These are phyloP conservation scores for Syngnathus acus DNA, from an alignment of 2,797 vertebrate species.

Conservation along the genomic window DNA sequence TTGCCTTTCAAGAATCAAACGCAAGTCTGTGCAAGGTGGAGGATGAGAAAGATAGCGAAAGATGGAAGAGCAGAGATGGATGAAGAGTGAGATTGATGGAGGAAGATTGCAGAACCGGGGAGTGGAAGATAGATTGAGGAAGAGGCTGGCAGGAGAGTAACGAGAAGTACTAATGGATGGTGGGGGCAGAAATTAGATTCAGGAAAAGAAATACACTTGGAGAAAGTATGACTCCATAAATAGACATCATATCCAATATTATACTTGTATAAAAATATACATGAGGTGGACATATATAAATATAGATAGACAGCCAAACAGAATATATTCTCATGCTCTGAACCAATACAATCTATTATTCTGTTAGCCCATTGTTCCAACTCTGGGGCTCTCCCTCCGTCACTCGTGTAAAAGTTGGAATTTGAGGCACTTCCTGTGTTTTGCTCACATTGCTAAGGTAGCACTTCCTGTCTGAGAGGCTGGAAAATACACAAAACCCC, in stretches of 20 bases:
- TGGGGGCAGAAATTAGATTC: background rate
- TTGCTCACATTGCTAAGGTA: slow-evolving; percentile 67
- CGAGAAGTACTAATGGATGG: background rate
- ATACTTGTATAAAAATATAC: too few relatives aligned
- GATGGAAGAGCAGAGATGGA: slow-evolving; percentile 10
- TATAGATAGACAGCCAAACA: too few relatives aligned
- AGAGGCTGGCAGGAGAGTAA: background rate
- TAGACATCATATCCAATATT: too few relatives aligned
- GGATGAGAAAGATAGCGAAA: slow-evolving; percentile 8
- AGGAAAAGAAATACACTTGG: background rate
- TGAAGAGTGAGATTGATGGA: background rate
- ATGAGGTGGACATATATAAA: too few relatives aligned
- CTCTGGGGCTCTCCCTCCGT: slow-evolving; percentile 29
- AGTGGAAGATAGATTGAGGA: background rate
- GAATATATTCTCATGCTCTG: too few relatives aligned
- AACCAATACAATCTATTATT: too few relatives aligned
- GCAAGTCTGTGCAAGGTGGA: background rate
- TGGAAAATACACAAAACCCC: slow-evolving; percentile 39
- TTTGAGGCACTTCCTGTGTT: slow-evolving; percentile 71
- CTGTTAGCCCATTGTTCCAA: slow-evolving; percentile 41
- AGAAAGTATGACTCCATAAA: too few relatives aligned
- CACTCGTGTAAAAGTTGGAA: slow-evolving; percentile 58
- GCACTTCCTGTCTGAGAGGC: slow-evolving; percentile 63
- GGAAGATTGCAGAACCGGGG: background rate
- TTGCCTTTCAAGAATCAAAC: too few relatives aligned